Evolutionary conservation across 2,113 vertebrate genomes (phyloP).

Genomic region (Phalacrocorax aristotelis): DNA sequence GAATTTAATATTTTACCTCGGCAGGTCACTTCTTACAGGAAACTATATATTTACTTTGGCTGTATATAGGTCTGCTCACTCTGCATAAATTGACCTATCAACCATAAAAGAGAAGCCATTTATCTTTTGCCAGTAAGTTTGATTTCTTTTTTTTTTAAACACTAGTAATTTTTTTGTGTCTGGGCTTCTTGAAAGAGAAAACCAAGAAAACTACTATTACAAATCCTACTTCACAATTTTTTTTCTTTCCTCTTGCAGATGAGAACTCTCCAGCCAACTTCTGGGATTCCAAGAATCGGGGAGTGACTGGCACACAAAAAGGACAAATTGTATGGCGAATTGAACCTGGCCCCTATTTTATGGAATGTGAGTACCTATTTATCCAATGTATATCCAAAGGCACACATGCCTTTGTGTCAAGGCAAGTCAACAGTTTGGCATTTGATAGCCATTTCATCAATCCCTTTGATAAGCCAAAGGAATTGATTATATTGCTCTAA

Average conservation of each 20-base stretch:
- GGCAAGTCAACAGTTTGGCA: background rate
- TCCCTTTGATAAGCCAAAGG: background rate
- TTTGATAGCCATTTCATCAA: background rate
- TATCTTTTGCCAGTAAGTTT: background rate
- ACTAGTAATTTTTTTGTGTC: background rate
- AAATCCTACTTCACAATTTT: background rate
- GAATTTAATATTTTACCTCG: conserved; percentile 1
- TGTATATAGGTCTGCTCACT: background rate
- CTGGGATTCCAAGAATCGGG: conserved; percentile 99
- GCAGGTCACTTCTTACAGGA: background rate
- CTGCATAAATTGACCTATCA: background rate
- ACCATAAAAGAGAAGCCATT: background rate
- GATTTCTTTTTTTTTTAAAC: background rate
- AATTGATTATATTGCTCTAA: background rate
- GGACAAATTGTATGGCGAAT: conserved; percentile 97
- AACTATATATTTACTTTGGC: background rate
- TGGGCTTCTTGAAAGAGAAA: background rate
- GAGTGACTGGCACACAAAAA: conserved; percentile 95
- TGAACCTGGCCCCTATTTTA: conserved; percentile 96
- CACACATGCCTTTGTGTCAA: background rate
- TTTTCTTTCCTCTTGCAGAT: conserved; percentile 77
- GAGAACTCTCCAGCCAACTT: conserved; percentile 96
- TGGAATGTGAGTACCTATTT: conserved; percentile 88
- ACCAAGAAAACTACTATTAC: background rate
- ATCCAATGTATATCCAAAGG: background rate